Base-by-base conservation (phyloP, 2,113 vertebrate genomes). In the Leiothrix lutea region DNA sequence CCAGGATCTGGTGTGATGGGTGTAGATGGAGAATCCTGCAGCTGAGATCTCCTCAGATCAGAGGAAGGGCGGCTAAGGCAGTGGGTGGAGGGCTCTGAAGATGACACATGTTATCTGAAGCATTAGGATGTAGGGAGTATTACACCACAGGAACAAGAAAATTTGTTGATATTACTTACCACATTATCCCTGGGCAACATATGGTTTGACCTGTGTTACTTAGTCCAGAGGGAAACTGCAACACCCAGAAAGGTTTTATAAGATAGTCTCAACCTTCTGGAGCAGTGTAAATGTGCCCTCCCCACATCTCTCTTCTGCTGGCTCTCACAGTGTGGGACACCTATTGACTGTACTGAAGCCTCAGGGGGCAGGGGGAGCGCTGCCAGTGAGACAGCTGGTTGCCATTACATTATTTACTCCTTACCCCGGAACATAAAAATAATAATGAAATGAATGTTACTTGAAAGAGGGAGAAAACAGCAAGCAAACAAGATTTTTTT, bases 351-450 rank as follows among this genome's bases (percentile, higher is more conserved):
- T 36, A 83, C 51, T 2, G 0, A 80, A 90, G 67, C 94, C 92
- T 92, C 92, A 84, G 92, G 80, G 90, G 79, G 88, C 90, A 90
- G 51, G 56, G 67, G 92, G 67, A 88, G 23, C 11, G 5, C 79
- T 93, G 82, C 85, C 92, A 88, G 75, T 12, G 40, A 93, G 85
- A 88, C 88, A 94, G 92, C 80, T 86, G 90, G 86, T 84, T 96
- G 88, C 92, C 73, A 89, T 94, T 95, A 57, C 77, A 87, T 95
- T 96, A 96, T 96, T 96, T 96, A 84, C 86, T 95, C 69, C 61
- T 95, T 81, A 64, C 12, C 44, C 80, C 75, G 73, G 84, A 92
- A 96, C 73, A 92, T 25, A 78, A 94, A 94, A 92, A 71, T 95
- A 94, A 92, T 95, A 91, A 97, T 73, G 31, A 70, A 92, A 64